Evolutionary conservation across 2,888 invertebrate genomes (phyloP), one percentile per base, ranked within the genome.

Genomic region (Platycheirus albimanus): DNA sequence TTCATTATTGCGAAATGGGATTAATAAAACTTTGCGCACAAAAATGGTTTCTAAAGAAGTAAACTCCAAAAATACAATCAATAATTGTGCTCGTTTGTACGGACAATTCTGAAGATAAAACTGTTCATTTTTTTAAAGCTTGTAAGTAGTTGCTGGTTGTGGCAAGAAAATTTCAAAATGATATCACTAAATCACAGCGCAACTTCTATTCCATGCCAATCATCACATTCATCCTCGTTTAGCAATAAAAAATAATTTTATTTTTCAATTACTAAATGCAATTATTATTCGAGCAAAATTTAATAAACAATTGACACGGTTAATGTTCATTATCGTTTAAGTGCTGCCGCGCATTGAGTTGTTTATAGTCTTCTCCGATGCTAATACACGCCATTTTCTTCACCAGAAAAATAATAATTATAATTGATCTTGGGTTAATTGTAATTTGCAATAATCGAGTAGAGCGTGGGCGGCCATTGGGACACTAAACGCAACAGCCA

Each of bases 401-500:
- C 76, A 13, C 56, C 13, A 41, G 28, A 41, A 38, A 56, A 28
- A 2, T 20, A 56, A 6, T 30, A 51, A 15, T n/a, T n/a, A 61
- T 61, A 71, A 77, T 78, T 78, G 81, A 83, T 77, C 81, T 66
- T 15, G 72, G 81, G 81, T 83, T 78, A 83, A 78, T 78, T 78
- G 81, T 69, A 78, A 83, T 83, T 83, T 64, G 78, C 81, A 67
- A 77, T 71, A 66, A 70, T 75, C 78, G 66, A 51, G 28, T 15
- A 24, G 38, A 13, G 17, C 30, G 75, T 30, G 58, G 24, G 81
- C 75, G 71, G 71, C 63, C 61, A 49, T 61, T 75, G 38, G 66
- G 58, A 15, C 69, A 19, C 36, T 24, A 41, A 61, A 24, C 63
- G 24, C 30, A 43, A 51, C n/a, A n/a, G n/a, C n/a, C n/a, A n/a